Evolutionary conservation across 1,140 invertebrate genomes (phyloP).

Genomic region (Zophobas atratus): DNA sequence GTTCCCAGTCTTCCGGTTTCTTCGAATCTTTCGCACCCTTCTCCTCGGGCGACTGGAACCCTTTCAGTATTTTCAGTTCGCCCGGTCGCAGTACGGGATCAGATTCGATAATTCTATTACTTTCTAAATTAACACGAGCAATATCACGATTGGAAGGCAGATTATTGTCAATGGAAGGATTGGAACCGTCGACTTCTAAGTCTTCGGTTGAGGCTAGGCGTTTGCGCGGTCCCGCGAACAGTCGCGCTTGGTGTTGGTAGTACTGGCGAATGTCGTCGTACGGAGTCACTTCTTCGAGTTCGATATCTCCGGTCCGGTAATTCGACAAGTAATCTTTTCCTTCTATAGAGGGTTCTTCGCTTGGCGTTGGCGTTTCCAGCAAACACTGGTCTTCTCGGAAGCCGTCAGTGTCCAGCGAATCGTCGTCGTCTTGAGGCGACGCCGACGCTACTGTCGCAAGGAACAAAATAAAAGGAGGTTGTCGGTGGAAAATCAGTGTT

Average conservation of each 20-base stretch:
- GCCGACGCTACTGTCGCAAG: conserved; percentile 66
- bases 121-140: conserved; percentile 60
- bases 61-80: conserved; percentile 57
- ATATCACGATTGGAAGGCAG: conserved; percentile 59
- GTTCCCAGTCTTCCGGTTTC: conserved; percentile 67
- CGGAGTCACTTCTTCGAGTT: conserved; percentile 62
- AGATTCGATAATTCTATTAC: conserved; percentile 60
- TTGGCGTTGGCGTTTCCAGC: conserved; percentile 67
- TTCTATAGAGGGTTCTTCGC: conserved; percentile 50
- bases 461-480: conserved; percentile 57
- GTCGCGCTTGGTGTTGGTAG: conserved; percentile 63
- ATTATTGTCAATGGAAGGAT: conserved; percentile 56
- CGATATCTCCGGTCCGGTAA: conserved; percentile 51
- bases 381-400: conserved; percentile 69
- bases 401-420: conserved; percentile 71
- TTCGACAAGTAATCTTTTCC: conserved; percentile 21
- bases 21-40: conserved; percentile 70
- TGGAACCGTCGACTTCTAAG: conserved; percentile 63
- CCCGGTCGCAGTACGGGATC: conserved; percentile 59
- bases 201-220: conserved; percentile 66
- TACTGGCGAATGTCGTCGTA: conserved; percentile 64
- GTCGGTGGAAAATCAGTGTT: conserved; percentile 35
- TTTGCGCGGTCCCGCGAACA: conserved; percentile 63
- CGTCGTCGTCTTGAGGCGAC: conserved; percentile 71
- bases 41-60: conserved; percentile 67